phyloP scores from a whole-genome alignment of 2,797 vertebrate genomes.

The Catharus ustulatus region DNA sequence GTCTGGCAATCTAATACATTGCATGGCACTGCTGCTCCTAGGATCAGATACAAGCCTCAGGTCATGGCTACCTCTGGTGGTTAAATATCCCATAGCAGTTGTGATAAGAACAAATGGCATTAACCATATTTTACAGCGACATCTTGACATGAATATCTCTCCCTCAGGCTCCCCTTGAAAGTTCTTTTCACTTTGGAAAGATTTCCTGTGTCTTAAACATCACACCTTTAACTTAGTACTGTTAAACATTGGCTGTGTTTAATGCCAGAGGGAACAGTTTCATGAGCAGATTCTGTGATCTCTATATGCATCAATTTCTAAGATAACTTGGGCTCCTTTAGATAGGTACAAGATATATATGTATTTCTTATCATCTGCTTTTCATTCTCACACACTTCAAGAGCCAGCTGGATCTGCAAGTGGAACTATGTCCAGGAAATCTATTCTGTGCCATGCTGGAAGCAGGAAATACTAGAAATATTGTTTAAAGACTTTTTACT shows the following conservation, averaged over 20 bases:
- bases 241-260: conserved; percentile 31
- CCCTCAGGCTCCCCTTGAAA: not conserved
- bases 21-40: not conserved
- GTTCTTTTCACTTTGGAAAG: conserved; percentile 2
- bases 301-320: conserved; percentile 25
- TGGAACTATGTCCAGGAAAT: not conserved
- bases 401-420: conserved; percentile 29
- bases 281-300: conserved; percentile 34
- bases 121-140: not conserved
- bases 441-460: not conserved
- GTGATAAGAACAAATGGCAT: not conserved
- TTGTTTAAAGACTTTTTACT: not conserved
- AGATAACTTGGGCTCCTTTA: conserved; percentile 16
- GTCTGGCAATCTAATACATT: not conserved
- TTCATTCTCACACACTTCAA: not conserved
- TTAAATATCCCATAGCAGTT: not conserved
- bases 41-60: not conserved
- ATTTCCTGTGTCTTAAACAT: conserved; percentile 2
- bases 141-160: not conserved
- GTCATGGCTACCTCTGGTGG: not conserved
- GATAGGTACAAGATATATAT: not conserved
- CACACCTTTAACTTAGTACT: not conserved
- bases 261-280: conserved; percentile 26
- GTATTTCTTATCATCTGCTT: conserved; percentile 31
- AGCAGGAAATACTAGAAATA: not conserved